These are phyloP conservation scores for Lasioglossum zephyrum DNA, from an alignment of 2,888 invertebrate species.

Conservation along the genomic window DNA sequence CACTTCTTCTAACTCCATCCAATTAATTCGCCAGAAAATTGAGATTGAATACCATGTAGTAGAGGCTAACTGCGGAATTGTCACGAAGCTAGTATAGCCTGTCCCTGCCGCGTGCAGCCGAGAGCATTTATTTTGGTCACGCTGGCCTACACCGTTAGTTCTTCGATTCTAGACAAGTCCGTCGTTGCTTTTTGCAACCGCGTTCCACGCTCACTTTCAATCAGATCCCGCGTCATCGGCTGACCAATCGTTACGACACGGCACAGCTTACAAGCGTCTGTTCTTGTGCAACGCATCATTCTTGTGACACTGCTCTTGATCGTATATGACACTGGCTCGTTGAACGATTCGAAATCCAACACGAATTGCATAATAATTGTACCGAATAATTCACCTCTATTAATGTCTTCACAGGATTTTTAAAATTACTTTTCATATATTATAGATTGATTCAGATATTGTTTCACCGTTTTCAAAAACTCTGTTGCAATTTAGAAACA, in stretches of 20 bases:
- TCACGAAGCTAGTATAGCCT: slow-evolving; percentile 4
- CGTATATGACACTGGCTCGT: background rate
- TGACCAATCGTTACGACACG: slow-evolving; percentile 23
- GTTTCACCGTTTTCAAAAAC: too few species aligned
- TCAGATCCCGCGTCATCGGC: slow-evolving; percentile 6
- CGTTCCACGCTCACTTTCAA: slow-evolving; percentile 35
- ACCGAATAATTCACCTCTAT: background rate
- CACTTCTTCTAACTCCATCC: too few species aligned
- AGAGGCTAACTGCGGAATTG: slow-evolving; percentile 3
- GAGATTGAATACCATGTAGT: too few species aligned
- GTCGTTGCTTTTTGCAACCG: slow-evolving; percentile 48
- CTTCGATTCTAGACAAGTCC: slow-evolving; percentile 44
- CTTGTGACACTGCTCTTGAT: background rate
- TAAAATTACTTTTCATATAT: too few species aligned
- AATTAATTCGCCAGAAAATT: too few species aligned
- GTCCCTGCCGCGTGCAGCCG: slow-evolving; percentile 22
- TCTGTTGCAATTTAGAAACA: too few species aligned
- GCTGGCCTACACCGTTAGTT: slow-evolving; percentile 35
- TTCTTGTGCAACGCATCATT: slow-evolving; percentile 19
- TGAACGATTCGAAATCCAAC: background rate
- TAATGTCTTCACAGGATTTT: background rate
- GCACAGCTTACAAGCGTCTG: background rate
- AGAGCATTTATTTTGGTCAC: slow-evolving; percentile 57
- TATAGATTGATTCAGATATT: too few species aligned
- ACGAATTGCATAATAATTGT: background rate